Percentiles rank a stretch among this genome's conserved stretches.
phyloP scores from a whole-genome alignment of 30 jellyfish, hydroid and myxozoan genomes.

The Hydractinia symbiolongicarpus region DNA sequence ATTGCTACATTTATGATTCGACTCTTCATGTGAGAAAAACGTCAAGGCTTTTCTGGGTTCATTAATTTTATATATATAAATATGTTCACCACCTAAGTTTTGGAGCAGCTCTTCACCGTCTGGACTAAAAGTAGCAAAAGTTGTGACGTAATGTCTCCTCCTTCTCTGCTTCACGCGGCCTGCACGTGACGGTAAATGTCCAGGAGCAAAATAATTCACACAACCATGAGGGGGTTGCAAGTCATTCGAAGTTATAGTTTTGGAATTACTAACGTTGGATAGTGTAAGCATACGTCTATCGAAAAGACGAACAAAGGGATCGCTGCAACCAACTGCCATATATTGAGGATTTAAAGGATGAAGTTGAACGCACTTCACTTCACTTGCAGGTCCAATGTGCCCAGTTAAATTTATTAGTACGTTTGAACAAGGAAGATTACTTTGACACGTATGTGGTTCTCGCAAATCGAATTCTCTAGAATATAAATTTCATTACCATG shows the following conservation, averaged over 20 bases:
- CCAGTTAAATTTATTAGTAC: constrained; percentile 56
- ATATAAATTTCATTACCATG: not conserved
- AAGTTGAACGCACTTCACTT: constrained; percentile 84
- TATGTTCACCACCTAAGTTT: constrained; percentile 95
- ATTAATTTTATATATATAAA: constrained; percentile 51
- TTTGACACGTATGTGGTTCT: constrained; percentile 59
- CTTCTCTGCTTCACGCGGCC: constrained; percentile 67
- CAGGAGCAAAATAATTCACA: constrained; percentile 82
- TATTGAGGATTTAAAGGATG: constrained; percentile 85
- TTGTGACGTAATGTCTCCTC: constrained; percentile 66
- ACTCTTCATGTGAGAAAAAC: not conserved
- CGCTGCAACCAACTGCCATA: constrained; percentile 96
- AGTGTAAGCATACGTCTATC: constrained; percentile 84
- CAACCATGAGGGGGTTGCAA: constrained; percentile 63
- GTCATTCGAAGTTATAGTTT: constrained; percentile 45
- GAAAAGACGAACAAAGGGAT: constrained; percentile 80
- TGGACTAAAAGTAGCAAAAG: constrained; percentile 81
- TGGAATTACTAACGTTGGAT: constrained; percentile 40
- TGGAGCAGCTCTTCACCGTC: constrained; percentile 76
- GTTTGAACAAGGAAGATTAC: constrained; percentile 55
- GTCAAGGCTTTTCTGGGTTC: not conserved
- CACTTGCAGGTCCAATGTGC: constrained; percentile 62
- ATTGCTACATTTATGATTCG: not conserved
- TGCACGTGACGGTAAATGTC: constrained; percentile 79
- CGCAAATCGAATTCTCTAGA: constrained; percentile 91